Conservation (phyloP, 2,888 invertebrate species). For the Drosophila kanekoi region DNA sequence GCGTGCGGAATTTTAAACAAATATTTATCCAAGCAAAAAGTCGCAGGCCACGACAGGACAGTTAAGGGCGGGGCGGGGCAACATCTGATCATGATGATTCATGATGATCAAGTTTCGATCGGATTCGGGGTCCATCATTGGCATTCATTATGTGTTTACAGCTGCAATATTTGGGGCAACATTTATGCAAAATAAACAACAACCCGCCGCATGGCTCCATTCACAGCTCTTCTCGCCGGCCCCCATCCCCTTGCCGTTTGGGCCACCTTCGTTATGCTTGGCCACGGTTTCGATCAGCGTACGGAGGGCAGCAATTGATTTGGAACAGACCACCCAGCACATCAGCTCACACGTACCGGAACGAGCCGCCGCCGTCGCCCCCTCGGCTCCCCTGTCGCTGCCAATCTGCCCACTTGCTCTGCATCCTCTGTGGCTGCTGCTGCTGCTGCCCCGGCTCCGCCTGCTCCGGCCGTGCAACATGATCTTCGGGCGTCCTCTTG, state of each 20-base stretch:
- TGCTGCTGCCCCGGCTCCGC: slow-evolving; percentile 3
- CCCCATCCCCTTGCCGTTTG: slow-evolving; percentile 3
- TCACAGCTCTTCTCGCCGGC: slow-evolving; percentile 14
- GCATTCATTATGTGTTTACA: slow-evolving; percentile 74
- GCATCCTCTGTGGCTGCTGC: not conserved
- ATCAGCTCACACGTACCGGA: slow-evolving; percentile 80
- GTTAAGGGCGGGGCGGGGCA: not conserved
- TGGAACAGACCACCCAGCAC: slow-evolving; percentile 80
- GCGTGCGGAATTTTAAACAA: slow-evolving; percentile 77
- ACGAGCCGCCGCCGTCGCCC: slow-evolving; percentile 42
- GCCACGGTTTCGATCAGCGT: slow-evolving; percentile 30
- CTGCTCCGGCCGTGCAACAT: slow-evolving; percentile 35
- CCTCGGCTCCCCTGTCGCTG: not conserved
- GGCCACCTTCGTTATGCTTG: slow-evolving; percentile 48
- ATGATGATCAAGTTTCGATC: slow-evolving; percentile 37
- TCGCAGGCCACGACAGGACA: slow-evolving; percentile 36
- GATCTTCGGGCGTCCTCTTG: slow-evolving; percentile 45
- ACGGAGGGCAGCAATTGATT: slow-evolving; percentile 74
- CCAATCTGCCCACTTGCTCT: not conserved
- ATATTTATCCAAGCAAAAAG: slow-evolving; percentile 73
- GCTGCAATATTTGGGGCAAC: slow-evolving; percentile 82
- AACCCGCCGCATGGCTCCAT: slow-evolving; percentile 20
- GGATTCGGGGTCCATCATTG: slow-evolving; percentile 17
- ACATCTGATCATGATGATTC: slow-evolving; percentile 23
- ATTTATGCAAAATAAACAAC: slow-evolving; percentile 82